A percentile compares a stretch with the other conserved stretches of the same genome.
Conservation (phyloP, 2,113 vertebrate genomes). For the Ochotona princeps region DNA sequence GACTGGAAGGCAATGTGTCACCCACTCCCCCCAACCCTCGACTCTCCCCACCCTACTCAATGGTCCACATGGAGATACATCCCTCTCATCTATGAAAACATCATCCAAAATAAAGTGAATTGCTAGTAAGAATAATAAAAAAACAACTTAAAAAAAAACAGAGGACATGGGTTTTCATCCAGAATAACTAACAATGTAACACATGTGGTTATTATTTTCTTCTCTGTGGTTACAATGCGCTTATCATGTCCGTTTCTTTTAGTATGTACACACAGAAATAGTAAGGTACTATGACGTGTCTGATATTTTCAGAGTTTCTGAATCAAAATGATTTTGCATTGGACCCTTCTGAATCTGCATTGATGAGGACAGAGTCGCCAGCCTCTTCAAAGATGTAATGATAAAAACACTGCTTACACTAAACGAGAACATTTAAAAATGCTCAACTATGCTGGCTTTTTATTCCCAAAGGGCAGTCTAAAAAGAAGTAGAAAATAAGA, state of each 20-base stretch:
- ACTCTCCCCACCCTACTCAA: too few relatives aligned
- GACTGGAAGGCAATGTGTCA: too few relatives aligned
- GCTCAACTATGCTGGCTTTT: neutral
- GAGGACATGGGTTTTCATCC: neutral
- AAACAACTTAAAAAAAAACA: neutral
- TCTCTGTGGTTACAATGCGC: neutral
- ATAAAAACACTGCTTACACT: neutral
- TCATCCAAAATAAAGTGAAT: too few relatives aligned
- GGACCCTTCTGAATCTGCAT: neutral
- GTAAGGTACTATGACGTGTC: neutral
- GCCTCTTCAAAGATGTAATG: neutral
- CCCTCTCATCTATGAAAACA: too few relatives aligned
- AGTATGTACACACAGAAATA: neutral
- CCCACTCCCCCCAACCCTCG: too few relatives aligned
- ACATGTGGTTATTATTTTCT: neutral
- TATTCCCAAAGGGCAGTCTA: neutral
- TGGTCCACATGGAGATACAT: too few relatives aligned
- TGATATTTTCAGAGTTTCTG: neutral
- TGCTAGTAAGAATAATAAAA: too few relatives aligned
- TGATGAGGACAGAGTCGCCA: neutral
- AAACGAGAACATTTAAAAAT: neutral
- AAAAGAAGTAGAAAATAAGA: neutral
- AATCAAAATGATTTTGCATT: neutral
- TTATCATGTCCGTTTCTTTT: neutral
- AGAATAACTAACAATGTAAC: neutral